Conservation (phyloP, 1,140 invertebrate genomes). For the Bombus haemorrhoidalis region DNA sequence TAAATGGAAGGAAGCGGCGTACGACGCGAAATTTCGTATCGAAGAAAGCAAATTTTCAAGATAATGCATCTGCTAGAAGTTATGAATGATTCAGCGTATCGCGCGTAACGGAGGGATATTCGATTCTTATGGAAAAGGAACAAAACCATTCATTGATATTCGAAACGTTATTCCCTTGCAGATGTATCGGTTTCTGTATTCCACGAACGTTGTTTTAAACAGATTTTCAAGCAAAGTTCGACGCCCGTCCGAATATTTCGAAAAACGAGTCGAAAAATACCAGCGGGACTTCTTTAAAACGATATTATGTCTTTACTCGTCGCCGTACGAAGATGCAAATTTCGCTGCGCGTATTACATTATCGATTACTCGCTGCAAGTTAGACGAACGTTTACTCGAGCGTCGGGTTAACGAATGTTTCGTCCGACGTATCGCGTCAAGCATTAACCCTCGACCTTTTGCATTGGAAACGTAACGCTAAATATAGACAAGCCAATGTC, state of each 20-base stretch:
- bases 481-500: not conserved
- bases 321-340: not conserved
- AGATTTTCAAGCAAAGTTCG: not conserved
- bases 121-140: not conserved
- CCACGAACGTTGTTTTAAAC: not conserved
- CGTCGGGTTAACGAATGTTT: not conserved
- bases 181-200: not conserved
- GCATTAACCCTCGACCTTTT: not conserved
- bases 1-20: not conserved
- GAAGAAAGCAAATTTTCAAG: not conserved
- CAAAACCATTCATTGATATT: not conserved
- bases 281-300: too few relatives aligned
- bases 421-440: not conserved
- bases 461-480: not conserved
- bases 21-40: not conserved
- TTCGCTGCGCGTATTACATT: not conserved
- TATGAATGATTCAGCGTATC: not conserved
- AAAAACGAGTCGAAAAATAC: not conserved
- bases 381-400: too few relatives aligned
- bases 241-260: not conserved
- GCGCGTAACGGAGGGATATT: not conserved
- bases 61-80: not conserved
- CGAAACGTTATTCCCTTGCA: not conserved
- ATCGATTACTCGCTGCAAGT: not conserved
- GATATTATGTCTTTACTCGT: not conserved